These are phyloP conservation scores for Megamerina dolium DNA, from an alignment of 2,888 invertebrate genomes.

Conservation along the genomic window DNA sequence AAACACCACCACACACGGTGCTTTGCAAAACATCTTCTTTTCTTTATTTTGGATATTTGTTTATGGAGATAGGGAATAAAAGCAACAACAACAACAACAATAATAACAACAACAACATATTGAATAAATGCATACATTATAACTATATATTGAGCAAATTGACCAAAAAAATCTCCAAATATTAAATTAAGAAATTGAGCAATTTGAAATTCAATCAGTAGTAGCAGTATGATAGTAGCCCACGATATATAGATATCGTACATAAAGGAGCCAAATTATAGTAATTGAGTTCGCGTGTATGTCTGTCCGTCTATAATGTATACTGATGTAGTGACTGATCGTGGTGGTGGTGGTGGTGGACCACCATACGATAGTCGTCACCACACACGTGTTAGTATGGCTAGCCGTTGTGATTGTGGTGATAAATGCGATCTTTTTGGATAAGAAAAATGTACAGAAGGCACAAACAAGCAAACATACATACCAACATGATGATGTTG, in stretches of 20 bases:
- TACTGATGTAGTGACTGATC: too few relatives aligned
- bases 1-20: too few relatives aligned
- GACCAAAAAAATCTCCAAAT: constrained; percentile 1
- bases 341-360: not conserved
- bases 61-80: not conserved
- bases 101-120: too few relatives aligned
- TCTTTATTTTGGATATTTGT: too few relatives aligned
- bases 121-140: too few relatives aligned
- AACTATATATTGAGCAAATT: constrained; percentile 2
- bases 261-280: constrained; percentile 42
- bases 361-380: not conserved
- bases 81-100: not conserved
- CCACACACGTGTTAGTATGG: constrained; percentile 4
- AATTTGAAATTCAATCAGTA: constrained; percentile 51
- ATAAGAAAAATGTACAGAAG: too few relatives aligned
- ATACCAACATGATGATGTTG: too few relatives aligned
- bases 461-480: too few relatives aligned
- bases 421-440: constrained; percentile 14
- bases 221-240: constrained; percentile 34
- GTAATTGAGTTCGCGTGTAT: constrained; percentile 45
- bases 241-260: too few relatives aligned
- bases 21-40: too few relatives aligned
- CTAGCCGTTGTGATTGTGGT: constrained; percentile 14
- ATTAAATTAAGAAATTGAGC: constrained; percentile 43
- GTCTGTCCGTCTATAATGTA: too few relatives aligned